Base-by-base conservation (phyloP, 2,888 invertebrate genomes). In the Bedellia somnulentella region DNA sequence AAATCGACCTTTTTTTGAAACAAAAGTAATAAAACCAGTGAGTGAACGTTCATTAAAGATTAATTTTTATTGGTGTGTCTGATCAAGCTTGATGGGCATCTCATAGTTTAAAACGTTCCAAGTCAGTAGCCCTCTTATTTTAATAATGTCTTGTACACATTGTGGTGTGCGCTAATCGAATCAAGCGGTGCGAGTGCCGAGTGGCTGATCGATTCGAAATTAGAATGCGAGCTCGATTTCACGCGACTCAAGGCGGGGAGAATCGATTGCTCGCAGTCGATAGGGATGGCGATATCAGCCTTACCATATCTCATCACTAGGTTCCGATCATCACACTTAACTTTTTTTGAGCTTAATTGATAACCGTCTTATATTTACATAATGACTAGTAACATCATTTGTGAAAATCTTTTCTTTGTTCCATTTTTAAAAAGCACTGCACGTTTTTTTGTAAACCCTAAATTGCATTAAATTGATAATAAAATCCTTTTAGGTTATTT, bases 171-270 rank as follows among this genome's bases (percentile, higher is more conserved):
- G n/a, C n/a, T n/a, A 18, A 64, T 66, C 59, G 58, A 63, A 57
- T 60, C 43, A 50, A 47, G 48, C 43, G 50, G 49, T 6, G 4
- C 21, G 24, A 17, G 44, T 51, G 45, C 44, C 45, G 49, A 57
- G 56, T 55, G 46, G 51, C 47, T 48, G 48, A 63, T 59, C 58
- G 62, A 57, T 59, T 57, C 45, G 49, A 46, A 55, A 55, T 49
- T 31, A 51, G 58, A 53, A 50, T 54, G 56, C 39, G 46, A 52
- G 52, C 47, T 55, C 58, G 64, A 73, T 73, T 75, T 71, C 67
- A 75, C 66, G 68, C 67, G 53, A 46, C 23, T 30, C 44, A 49
- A 44, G 51, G 50, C 63, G 66, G 42, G 52, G 54, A 48, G 48
- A 70, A 73, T 71, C 62, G 67, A 70, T 71, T 63, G 49, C 42